Conservation (phyloP, 2,797 vertebrate species). For the Borostomias antarcticus region DNA sequence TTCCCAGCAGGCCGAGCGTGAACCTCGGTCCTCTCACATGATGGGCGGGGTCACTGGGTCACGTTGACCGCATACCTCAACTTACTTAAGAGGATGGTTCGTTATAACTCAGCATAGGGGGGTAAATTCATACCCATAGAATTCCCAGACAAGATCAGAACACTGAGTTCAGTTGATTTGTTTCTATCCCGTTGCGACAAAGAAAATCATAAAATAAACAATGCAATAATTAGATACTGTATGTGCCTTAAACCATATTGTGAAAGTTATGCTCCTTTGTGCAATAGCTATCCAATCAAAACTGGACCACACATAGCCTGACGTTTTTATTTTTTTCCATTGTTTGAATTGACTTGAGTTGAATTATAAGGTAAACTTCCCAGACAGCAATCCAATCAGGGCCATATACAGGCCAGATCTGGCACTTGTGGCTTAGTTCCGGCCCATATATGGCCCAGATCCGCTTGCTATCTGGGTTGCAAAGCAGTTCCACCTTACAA, state of each 20-base stretch:
- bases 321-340: background rate
- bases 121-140: background rate
- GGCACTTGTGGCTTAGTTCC: no score
- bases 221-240: background rate
- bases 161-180: background rate
- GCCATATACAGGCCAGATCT: no score
- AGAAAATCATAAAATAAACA: no score
- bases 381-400: no score
- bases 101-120: background rate
- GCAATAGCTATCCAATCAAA: background rate
- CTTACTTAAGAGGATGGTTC: background rate
- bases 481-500: background rate
- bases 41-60: slow-evolving; percentile 5
- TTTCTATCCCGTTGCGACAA: no score
- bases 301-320: background rate
- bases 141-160: background rate
- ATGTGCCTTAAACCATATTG: background rate
- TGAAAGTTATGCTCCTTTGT: background rate
- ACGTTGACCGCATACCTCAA: slow-evolving; percentile 5
- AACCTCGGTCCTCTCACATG: slow-evolving; percentile 16
- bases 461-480: no score
- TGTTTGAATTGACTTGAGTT: background rate
- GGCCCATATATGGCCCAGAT: no score
- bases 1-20: slow-evolving; percentile 28
- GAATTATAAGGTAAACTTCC: background rate